These are phyloP conservation scores for Stictocephala bisonia DNA, from an alignment of 2,888 invertebrate genomes.

Conservation along the genomic window DNA sequence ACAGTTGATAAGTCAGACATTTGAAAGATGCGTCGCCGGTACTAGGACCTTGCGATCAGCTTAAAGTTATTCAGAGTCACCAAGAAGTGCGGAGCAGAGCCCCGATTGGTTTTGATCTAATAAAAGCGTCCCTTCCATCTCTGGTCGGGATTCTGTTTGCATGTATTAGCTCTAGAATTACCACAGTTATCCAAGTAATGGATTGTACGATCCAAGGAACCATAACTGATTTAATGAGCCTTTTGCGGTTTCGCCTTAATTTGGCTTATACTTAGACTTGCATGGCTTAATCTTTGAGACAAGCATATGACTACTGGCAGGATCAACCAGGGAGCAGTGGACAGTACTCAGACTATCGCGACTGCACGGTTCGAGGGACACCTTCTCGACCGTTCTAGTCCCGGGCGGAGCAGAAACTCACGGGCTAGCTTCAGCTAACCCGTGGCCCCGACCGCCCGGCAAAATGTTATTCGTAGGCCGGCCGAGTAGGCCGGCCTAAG, in stretches of 20 bases:
- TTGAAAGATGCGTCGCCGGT: constrained; percentile 73
- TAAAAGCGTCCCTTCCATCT: constrained; percentile 67
- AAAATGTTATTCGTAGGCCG: too few relatives aligned
- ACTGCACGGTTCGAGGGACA: too few relatives aligned
- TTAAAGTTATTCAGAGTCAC: constrained; percentile 67
- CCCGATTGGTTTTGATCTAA: constrained; percentile 69
- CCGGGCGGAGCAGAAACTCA: too few relatives aligned
- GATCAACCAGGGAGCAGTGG: constrained; percentile 68
- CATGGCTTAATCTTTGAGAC: constrained; percentile 77
- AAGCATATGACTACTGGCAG: constrained; percentile 75
- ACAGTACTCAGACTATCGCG: too few relatives aligned
- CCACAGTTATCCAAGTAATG: constrained; percentile 72
- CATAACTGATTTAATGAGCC: constrained; percentile 73
- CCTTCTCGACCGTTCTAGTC: too few relatives aligned
- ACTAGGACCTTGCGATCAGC: constrained; percentile 65
- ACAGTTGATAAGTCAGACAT: constrained; percentile 77
- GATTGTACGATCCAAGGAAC: constrained; percentile 66
- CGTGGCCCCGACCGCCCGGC: too few relatives aligned
- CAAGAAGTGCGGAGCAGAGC: constrained; percentile 63
- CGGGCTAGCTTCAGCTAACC: too few relatives aligned
- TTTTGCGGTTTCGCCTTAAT: constrained; percentile 70
- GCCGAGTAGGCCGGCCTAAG: too few relatives aligned
- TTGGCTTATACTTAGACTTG: constrained; percentile 73
- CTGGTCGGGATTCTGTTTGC: constrained; percentile 68
- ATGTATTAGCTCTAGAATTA: constrained; percentile 77